Conservation (phyloP, 2,113 vertebrate genomes). For the Suncus etruscus region DNA sequence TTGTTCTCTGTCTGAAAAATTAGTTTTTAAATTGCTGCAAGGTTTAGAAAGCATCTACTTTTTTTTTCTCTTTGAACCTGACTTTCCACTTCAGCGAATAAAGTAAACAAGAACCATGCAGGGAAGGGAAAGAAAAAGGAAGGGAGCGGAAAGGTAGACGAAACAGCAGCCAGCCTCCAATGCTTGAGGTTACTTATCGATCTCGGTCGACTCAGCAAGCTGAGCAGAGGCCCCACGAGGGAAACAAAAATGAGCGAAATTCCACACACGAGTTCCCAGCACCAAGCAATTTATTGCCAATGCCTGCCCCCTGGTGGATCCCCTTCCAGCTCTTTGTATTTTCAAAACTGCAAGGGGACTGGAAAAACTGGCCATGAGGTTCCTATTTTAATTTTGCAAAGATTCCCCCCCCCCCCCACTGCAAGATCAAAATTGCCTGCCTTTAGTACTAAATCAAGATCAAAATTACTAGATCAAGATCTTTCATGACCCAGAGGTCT, state of each 20-base stretch:
- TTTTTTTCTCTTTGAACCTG: not conserved
- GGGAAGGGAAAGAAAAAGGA: too few relatives aligned
- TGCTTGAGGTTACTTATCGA: not conserved
- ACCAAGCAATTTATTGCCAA: not conserved
- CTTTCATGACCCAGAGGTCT: not conserved
- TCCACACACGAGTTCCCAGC: fast-evolving
- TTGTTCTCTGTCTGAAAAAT: not conserved
- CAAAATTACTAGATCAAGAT: not conserved
- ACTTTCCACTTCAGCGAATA: constrained; percentile 35
- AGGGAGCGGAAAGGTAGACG: not conserved
- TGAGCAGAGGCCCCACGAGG: not conserved
- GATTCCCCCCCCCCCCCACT: too few relatives aligned
- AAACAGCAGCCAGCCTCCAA: not conserved
- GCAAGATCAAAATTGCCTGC: not conserved
- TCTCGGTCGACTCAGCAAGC: not conserved
- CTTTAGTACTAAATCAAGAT: too few relatives aligned
- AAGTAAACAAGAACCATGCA: not conserved
- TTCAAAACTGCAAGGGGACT: not conserved
- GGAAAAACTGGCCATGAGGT: not conserved
- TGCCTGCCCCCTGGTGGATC: constrained; percentile 83
- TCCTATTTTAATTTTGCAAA: not conserved
- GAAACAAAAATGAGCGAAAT: not conserved
- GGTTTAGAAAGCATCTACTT: not conserved
- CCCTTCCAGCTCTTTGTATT: not conserved
- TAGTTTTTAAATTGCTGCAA: not conserved